These are phyloP conservation scores for Psylliodes chrysocephalus DNA, from an alignment of 2,888 invertebrate genomes.

Conservation along the genomic window DNA sequence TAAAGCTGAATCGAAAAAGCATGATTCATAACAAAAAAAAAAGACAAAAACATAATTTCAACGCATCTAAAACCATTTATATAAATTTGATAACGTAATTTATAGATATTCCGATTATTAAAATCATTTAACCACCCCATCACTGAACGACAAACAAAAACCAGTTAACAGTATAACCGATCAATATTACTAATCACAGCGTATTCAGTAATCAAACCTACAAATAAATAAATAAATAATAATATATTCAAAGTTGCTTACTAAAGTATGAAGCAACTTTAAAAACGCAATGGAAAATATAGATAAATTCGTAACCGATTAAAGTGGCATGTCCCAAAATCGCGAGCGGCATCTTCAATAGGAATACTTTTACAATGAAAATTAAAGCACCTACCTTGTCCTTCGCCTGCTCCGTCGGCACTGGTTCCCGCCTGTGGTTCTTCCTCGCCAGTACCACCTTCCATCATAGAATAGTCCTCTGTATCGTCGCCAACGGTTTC, in stretches of 20 bases:
- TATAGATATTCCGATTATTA: no score
- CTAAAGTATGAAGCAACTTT: not conserved
- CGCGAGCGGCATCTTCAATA: conserved; percentile 21
- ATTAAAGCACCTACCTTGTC: conserved; percentile 62
- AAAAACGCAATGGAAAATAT: not conserved
- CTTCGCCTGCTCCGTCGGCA: conserved; percentile 59
- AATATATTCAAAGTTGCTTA: not conserved
- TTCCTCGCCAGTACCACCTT: conserved; percentile 54
- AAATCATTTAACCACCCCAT: no score
- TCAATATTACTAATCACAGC: no score
- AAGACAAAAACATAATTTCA: no score
- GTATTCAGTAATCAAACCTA: no score
- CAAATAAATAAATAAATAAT: no score
- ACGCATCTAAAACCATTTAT: no score
- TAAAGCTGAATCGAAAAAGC: no score
- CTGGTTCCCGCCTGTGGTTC: conserved; percentile 63
- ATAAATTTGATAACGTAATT: no score
- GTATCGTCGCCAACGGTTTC: conserved; percentile 57
- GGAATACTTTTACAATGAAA: conserved; percentile 34
- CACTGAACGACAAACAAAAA: no score
- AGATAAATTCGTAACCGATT: not conserved
- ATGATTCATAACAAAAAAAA: no score
- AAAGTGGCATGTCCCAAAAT: not conserved
- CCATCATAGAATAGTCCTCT: conserved; percentile 61
- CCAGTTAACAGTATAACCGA: no score